A percentile compares a stretch with the other conserved stretches of the same genome.
phyloP scores from a whole-genome alignment of 2,888 invertebrate species.

The Bombylius discolor region DNA sequence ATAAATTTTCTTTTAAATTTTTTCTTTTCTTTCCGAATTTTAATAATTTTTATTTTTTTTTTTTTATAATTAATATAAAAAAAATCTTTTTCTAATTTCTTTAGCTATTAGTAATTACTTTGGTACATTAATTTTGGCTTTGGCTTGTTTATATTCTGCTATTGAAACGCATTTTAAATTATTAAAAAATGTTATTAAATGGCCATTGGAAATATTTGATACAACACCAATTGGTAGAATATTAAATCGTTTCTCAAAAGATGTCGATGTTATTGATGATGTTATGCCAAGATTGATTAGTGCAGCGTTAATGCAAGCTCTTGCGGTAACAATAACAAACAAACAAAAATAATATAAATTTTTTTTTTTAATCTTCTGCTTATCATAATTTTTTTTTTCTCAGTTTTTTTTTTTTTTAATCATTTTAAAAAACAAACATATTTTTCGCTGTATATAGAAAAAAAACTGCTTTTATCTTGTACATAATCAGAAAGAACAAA shows the following conservation, averaged over 20 bases:
- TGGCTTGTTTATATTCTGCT: slow-evolving; percentile 45
- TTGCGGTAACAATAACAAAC: slow-evolving; percentile 33
- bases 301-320: slow-evolving; percentile 34
- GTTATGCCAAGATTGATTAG: slow-evolving; percentile 35
- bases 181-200: slow-evolving; percentile 47
- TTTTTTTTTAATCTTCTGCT: neutral
- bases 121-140: slow-evolving; percentile 31
- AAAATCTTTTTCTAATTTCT: too few relatives aligned
- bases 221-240: slow-evolving; percentile 65
- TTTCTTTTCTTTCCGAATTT: too few relatives aligned
- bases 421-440: too few relatives aligned
- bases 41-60: slow-evolving; percentile 1
- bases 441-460: neutral
- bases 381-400: too few relatives aligned
- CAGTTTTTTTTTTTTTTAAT: neutral
- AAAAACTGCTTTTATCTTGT: too few relatives aligned
- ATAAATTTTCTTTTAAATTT: neutral
- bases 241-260: slow-evolving; percentile 52
- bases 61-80: too few relatives aligned
- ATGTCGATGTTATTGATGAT: slow-evolving; percentile 46
- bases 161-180: slow-evolving; percentile 44
- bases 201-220: slow-evolving; percentile 65
- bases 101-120: slow-evolving; percentile 32
- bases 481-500: too few relatives aligned
- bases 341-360: too few relatives aligned